A percentile compares a stretch with the other conserved stretches of the same genome.
phyloP scores from a whole-genome alignment of 2,113 vertebrate genomes.

The Suncus etruscus region DNA sequence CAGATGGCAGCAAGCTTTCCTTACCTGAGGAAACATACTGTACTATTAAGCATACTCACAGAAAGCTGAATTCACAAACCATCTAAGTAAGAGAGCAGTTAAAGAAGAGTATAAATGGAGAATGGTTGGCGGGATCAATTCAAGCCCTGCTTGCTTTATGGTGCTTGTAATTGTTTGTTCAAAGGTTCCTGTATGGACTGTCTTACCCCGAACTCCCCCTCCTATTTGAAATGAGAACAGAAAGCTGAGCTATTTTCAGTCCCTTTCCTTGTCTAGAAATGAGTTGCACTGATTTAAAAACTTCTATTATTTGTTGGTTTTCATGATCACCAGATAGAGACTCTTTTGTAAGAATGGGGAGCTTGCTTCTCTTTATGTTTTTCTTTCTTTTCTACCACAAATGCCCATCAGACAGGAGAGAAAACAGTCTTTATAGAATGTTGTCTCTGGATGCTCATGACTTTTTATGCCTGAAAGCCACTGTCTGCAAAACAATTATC shows the following conservation, averaged over 20 bases:
- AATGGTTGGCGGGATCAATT: conserved; percentile 73
- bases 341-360: conserved; percentile 61
- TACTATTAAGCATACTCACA: conserved; percentile 69
- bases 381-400: conserved; percentile 50
- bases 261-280: conserved; percentile 54
- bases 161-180: conserved; percentile 83
- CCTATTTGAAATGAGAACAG: conserved; percentile 60
- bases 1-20: not conserved
- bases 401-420: conserved; percentile 34
- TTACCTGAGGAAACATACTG: conserved; percentile 74
- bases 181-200: conserved; percentile 68
- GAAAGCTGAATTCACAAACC: conserved; percentile 58
- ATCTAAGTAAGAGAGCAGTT: conserved; percentile 74
- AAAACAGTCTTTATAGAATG: conserved; percentile 52
- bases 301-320: conserved; percentile 64
- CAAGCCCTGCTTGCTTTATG: conserved; percentile 82
- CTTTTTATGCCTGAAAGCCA: conserved; percentile 4
- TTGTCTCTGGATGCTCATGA: conserved; percentile 14
- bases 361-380: conserved; percentile 48
- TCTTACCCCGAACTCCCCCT: conserved; percentile 60
- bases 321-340: conserved; percentile 38
- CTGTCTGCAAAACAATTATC: not conserved
- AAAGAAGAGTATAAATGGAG: conserved; percentile 68
- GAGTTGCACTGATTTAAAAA: conserved; percentile 41
- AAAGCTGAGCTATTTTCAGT: conserved; percentile 51